Base-by-base conservation (phyloP, 2,888 invertebrate species). In the Drosophila atripex region DNA sequence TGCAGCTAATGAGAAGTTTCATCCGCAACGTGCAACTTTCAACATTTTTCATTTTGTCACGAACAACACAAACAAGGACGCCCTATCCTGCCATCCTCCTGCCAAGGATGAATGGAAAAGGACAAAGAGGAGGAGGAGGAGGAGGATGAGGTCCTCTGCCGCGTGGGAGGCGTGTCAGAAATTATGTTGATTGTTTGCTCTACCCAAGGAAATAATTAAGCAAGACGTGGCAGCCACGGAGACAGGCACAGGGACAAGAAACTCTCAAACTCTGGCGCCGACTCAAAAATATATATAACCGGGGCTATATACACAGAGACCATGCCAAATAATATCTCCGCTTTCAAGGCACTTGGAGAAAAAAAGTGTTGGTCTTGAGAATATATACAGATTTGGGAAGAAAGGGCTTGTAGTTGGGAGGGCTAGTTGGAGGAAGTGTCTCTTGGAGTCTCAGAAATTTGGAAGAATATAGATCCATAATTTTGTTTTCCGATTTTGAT, bases 161-260 rank as follows among this genome's bases (percentile, higher is more conserved):
- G 30, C 25, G 64, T 38, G 58, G 46, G 39, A 45, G 78, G 83
- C 77, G 77, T 83, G 80, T 79, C 80, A 71, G 66, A 71, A 80
- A 84, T 84, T 84, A 84, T 84, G 80, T 73, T 80, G 80, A 83
- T 84, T 83, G 80, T 78, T 77, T 83, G 80, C 78, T 73, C 54
- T 66, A 70, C 71, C 83, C 80, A 80, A 80, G 84, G 75, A 80
- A 80, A 80, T 84, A 80, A 80, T 80, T 84, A 84, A 73, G 80
- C 68, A 50, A 71, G 71, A 66, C 68, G 49, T 68, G 70, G 68
- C 80, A 70, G 73, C 77, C 69, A 25, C 53, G 64, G 64, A 52
- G 64, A 63, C 64, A 64, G 35, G 52, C 45, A n/a, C 35, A 64
- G 35, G 45, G 63, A 64, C 59, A 53, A 49, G 70, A 56, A 68